These are phyloP conservation scores for Callosobruchus maculatus DNA, from an alignment of 2,888 invertebrate species.

Conservation along the genomic window DNA sequence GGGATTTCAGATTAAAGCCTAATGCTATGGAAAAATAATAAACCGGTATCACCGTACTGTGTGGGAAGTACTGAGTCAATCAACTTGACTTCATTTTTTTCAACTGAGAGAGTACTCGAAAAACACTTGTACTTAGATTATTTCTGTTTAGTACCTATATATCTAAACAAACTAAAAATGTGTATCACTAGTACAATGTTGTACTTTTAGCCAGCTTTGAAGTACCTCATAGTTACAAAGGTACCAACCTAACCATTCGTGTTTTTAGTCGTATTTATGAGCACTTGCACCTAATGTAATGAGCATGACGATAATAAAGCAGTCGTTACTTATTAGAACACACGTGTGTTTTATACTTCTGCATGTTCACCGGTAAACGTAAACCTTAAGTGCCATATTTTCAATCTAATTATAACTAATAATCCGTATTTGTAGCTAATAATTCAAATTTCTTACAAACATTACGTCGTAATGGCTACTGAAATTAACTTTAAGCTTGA, in stretches of 20 bases:
- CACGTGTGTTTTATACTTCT: not conserved
- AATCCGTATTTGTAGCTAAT: not conserved
- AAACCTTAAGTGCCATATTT: not conserved
- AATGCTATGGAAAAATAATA: too few relatives aligned
- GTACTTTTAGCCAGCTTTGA: not conserved
- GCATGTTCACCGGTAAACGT: not conserved
- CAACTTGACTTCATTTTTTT: too few relatives aligned
- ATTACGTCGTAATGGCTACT: not conserved
- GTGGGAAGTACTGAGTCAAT: too few relatives aligned
- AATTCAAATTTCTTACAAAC: not conserved
- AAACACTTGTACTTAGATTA: too few relatives aligned
- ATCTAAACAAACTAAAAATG: too few relatives aligned
- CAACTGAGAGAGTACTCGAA: too few relatives aligned
- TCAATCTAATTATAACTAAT: not conserved
- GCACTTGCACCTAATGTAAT: not conserved
- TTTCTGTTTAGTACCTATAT: too few relatives aligned
- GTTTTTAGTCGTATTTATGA: not conserved
- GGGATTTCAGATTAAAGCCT: too few relatives aligned
- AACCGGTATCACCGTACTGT: too few relatives aligned
- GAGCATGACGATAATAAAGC: not conserved
- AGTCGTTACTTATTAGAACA: not conserved
- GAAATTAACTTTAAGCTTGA: not conserved
- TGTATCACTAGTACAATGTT: too few relatives aligned
- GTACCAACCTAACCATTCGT: not conserved
- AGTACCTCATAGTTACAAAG: not conserved